Conservation (phyloP, 2,113 vertebrate species). For the Oreocharis arfaki region DNA sequence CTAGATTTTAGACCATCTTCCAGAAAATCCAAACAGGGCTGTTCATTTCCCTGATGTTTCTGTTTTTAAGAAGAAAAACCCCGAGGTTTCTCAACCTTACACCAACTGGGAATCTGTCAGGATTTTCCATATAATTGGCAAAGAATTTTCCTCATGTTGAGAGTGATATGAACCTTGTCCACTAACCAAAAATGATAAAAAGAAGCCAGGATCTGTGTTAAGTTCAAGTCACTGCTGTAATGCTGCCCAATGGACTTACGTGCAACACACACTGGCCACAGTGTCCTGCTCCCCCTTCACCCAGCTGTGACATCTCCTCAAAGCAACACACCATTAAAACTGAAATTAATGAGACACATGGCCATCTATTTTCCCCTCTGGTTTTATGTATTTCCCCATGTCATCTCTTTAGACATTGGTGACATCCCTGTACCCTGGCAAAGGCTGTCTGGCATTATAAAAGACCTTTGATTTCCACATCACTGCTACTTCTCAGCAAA, state of each 20-base stretch:
- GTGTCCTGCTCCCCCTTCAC: not conserved
- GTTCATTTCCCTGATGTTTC: not conserved
- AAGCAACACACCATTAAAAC: constrained; percentile 35
- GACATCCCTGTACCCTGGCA: constrained; percentile 32
- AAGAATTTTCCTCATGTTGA: not conserved
- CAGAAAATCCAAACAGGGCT: not conserved
- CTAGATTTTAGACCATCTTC: not conserved
- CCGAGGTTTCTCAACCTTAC: not conserved
- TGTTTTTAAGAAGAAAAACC: not conserved
- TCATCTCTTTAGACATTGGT: constrained; percentile 36
- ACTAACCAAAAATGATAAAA: not conserved
- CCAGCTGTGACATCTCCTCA: constrained; percentile 1
- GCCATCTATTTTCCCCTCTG: not conserved
- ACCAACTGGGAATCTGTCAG: not conserved
- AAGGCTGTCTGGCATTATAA: constrained; percentile 46
- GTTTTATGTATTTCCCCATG: constrained; percentile 47
- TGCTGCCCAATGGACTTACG: not conserved
- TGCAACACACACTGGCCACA: not conserved
- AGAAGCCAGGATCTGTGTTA: not conserved
- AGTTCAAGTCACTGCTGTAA: not conserved
- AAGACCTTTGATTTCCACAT: constrained; percentile 55
- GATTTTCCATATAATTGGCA: not conserved
- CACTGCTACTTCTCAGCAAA: constrained; percentile 35
- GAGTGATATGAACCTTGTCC: not conserved
- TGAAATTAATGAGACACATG: not conserved